Evolutionary conservation across 2,113 vertebrate species (phyloP), one percentile per base, ranked within the genome.

Genomic region (Tiliqua scincoides): DNA sequence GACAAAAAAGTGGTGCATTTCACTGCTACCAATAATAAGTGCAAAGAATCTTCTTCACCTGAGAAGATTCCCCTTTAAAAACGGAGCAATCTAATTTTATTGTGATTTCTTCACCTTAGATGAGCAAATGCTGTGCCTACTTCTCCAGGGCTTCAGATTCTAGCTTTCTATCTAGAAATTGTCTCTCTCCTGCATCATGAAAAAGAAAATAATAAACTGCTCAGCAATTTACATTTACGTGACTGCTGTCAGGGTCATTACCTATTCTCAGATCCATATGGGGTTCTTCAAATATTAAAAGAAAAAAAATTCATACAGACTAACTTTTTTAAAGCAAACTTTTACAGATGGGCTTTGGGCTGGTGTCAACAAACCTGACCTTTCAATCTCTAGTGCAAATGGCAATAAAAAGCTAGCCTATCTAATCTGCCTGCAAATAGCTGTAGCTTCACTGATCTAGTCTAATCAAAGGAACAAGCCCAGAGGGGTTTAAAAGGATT

Each of bases 401-500:
- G 91, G 89, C 92, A 94, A 82, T 93, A 90, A 91, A 93, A 93
- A 87, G 71, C 79, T 32, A 93, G 82, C 89, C 91, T 91, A 85
- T 94, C 92, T 95, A 95, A 96, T 96, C 94, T 94, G 92, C 91
- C 91, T 94, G 94, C 93, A 96, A 96, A 96, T 94, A 95, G 94
- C 93, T 94, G 78, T 88, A 93, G 85, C 90, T 92, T 93, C 93
- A 94, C 95, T 96, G 94, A 95, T 96, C 94, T 95, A 86, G 92
- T 89, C 89, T 96, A 95, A 96, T 96, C 94, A 96, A 95, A 96
- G 93, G 92, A 95, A 96, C 91, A 95, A 96, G 91, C 93, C 95
- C 88, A 72, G 76, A 92, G 96, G 93, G 95, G 90, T 91, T 97
- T 96, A 93, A 95, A 75, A 94, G 91, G 92, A 93, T 95, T 95